A percentile compares a stretch with the other conserved stretches of the same genome.
Conservation (phyloP, 2,113 vertebrate genomes). For the Vulpes vulpes region DNA sequence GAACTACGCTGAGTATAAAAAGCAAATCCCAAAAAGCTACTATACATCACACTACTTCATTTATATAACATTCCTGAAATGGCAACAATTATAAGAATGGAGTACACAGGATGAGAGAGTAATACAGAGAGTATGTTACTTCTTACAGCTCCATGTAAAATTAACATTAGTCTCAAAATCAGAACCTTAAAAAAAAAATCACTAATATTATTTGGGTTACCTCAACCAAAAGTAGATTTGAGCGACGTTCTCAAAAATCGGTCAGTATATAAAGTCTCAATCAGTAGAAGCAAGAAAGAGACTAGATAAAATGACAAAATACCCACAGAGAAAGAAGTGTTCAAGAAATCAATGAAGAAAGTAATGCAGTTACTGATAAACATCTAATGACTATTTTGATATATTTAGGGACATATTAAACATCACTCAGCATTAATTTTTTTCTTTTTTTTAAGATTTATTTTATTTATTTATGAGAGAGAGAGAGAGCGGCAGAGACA, state of each 20-base stretch:
- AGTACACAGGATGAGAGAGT: neutral
- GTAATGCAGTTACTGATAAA: neutral
- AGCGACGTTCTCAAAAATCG: constrained; percentile 25
- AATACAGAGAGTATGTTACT: neutral
- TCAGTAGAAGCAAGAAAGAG: neutral
- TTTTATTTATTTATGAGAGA: no score
- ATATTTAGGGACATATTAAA: neutral
- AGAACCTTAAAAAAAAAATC: constrained; percentile 24
- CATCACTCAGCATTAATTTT: neutral
- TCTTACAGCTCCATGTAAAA: neutral
- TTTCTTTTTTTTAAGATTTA: no score
- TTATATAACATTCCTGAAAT: neutral
- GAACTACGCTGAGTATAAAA: neutral
- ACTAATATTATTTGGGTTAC: neutral
- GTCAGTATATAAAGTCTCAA: neutral
- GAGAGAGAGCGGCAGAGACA: no score
- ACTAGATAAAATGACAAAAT: constrained; percentile 13
- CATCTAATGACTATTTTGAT: neutral
- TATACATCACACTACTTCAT: neutral
- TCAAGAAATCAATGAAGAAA: neutral
- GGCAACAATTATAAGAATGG: constrained; percentile 23
- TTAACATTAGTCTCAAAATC: constrained; percentile 10
- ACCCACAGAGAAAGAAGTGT: neutral
- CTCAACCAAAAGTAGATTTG: constrained; percentile 7
- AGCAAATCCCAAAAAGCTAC: neutral